Evolutionary conservation across 2,113 vertebrate species (phyloP), one percentile per base, ranked within the genome.

Genomic region (Pygoscelis adeliae): DNA sequence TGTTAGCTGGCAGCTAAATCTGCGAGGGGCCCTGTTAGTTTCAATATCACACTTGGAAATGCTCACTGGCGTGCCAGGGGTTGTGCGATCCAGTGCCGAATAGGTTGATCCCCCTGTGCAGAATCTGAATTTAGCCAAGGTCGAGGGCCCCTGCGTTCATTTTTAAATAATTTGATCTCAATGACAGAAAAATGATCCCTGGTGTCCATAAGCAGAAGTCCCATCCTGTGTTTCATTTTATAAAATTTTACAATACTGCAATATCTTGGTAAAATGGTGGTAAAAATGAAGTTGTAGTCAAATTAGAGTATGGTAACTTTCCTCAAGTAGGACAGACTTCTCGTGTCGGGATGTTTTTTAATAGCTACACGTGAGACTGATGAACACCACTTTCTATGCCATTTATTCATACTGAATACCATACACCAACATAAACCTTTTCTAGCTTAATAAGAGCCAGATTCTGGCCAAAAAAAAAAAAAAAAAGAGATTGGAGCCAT

Each of bases 131-230:
- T 83, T 7, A 55, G n/a, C 23, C 47, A 40, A 66, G 17, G 5
- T 10, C 50, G 14, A 46, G 40, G 25, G 9, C 22, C n/a, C 8
- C 26, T 74, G 22, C 0, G 0, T 66, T 90, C 6, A 30, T 69
- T 90, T 82, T 90, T 46, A 83, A 76, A 49, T 36, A 30, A 69
- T 63, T 61, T 83, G 6, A 32, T 80, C 34, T 73, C n/a, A 23
- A 2, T 27, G 19, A 62, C 46, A 84, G 55, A 66, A 81, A 46
- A 73, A 50, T 42, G 13, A 86, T 62, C 17, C 20, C n/a, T 77
- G 8, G 22, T 70, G 32, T n/a, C 32, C 22, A 13, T 46, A 49
- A 86, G 22, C 15, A 83, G 36, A 73, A 85, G 36, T 72, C 15
- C 10, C 9, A 34, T 80, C 32, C 49, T 29, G 52, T 69, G 15